Evolutionary conservation across 1,140 invertebrate species (phyloP).

Genomic region (Cryptotermes secundus): DNA sequence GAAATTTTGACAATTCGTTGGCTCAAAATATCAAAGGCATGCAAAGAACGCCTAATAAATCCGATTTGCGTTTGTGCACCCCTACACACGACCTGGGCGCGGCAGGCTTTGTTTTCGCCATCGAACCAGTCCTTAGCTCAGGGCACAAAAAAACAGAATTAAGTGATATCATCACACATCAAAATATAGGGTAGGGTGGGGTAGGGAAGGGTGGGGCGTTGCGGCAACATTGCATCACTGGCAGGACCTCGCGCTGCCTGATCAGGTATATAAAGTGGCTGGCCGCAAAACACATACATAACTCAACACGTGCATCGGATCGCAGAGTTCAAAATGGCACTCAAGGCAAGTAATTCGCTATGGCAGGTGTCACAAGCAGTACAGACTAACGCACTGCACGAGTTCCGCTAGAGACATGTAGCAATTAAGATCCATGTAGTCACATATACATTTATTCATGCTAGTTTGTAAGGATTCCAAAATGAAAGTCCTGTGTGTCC

Average conservation of each 20-base stretch:
- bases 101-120: slow-evolving; percentile 2
- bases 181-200: background rate
- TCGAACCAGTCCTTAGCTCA: background rate
- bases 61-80: background rate
- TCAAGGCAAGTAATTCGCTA: slow-evolving; percentile 11
- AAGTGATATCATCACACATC: background rate
- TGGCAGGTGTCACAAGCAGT: no score
- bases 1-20: no score
- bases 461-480: no score
- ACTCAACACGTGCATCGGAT: background rate
- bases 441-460: no score
- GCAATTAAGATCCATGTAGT: no score
- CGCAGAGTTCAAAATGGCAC: background rate
- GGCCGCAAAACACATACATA: background rate
- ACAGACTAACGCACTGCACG: no score
- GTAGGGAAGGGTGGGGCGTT: background rate
- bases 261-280: background rate
- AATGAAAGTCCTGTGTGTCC: no score
- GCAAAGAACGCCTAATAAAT: no score
- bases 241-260: background rate
- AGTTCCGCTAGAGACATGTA: no score
- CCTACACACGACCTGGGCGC: background rate
- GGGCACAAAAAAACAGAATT: background rate
- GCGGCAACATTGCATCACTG: background rate
- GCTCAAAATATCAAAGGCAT: no score